Evolutionary conservation across 2,113 vertebrate species (phyloP), one percentile per base, ranked within the genome.

Genomic region (Psittacula cyanocephala): DNA sequence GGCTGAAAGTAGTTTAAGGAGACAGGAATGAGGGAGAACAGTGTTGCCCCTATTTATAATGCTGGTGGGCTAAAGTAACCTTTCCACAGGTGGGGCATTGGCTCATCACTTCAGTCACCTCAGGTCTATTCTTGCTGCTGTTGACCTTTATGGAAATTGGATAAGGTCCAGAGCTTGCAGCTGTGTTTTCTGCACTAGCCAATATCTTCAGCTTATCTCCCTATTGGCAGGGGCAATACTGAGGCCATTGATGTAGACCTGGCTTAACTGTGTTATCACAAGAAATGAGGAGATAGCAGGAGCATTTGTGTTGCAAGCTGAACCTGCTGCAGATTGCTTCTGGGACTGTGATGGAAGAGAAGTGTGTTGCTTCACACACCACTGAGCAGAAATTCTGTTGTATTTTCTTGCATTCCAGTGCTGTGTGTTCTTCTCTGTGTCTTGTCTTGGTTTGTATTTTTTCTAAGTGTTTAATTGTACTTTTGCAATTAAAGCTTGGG

Each of bases 221-320:
- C 15, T 25, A 31, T 23, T 59, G 72, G 50, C 64, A 59, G 65
- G 22, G 67, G 25, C 52, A 7, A 7, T 10, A 1, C 39, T 33
- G 49, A 28, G 76, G 50, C 37, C 11, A 1, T 20, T 23, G 18
- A 8, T 17, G 37, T 41, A 17, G 19, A 41, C 0, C 0, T 11
- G 29, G 29, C 49, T 77, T 20, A 44, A 41, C 29, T 41, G 59
- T 14, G 14, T 52, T 91, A 46, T 53, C 86, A 43, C 41, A 6
- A 55, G 70, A 41, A 63, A 17, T 2, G 15, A 62, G 39, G 17
- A 20, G 41, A 17, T 2, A 5, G 72, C 43, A 33, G 28, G 37
- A 86, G 41, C 1, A 1, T 39, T 39, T 20, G 23, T 49, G 39
- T 31, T 50, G 35, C 39, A 9, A 24, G 41, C 1, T 60, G 67